Conservation (phyloP, 2,113 vertebrate genomes). For the Hyla sarda region DNA sequence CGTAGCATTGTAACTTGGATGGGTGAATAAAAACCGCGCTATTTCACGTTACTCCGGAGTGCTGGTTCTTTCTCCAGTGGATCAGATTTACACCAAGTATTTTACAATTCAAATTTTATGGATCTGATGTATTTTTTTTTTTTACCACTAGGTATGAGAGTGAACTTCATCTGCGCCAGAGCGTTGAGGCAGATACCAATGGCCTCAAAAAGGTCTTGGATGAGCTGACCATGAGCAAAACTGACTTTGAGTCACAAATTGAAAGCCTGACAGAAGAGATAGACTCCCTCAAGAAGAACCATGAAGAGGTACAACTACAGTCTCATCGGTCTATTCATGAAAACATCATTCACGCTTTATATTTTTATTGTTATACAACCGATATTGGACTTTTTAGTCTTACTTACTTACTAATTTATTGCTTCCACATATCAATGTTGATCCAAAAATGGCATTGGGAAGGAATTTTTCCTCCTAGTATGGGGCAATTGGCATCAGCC, state of each 20-base stretch:
- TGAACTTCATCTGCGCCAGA: conserved; percentile 1
- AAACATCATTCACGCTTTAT: not conserved
- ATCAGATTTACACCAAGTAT: too few relatives aligned
- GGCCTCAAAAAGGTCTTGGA: conserved; percentile 25
- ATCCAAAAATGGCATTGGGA: not conserved
- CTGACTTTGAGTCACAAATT: conserved; percentile 67
- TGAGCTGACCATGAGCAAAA: not conserved
- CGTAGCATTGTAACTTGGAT: too few relatives aligned
- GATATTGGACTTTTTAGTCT: too few relatives aligned
- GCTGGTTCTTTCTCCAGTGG: too few relatives aligned
- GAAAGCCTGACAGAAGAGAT: conserved; percentile 72
- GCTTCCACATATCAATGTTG: too few relatives aligned
- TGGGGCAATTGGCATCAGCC: too few relatives aligned
- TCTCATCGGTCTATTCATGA: not conserved
- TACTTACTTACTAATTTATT: too few relatives aligned
- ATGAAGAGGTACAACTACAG: conserved; percentile 68
- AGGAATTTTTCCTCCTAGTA: too few relatives aligned
- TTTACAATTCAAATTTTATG: not conserved
- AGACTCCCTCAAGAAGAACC: conserved; percentile 70
- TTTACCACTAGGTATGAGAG: not conserved
- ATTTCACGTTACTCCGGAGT: too few relatives aligned
- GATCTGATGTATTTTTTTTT: not conserved
- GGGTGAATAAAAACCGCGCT: too few relatives aligned
- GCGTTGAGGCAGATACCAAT: conserved; percentile 21
- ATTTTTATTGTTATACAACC: too few relatives aligned